Conservation (phyloP, 2,797 vertebrate genomes). For the Arctocebus calabarensis region DNA sequence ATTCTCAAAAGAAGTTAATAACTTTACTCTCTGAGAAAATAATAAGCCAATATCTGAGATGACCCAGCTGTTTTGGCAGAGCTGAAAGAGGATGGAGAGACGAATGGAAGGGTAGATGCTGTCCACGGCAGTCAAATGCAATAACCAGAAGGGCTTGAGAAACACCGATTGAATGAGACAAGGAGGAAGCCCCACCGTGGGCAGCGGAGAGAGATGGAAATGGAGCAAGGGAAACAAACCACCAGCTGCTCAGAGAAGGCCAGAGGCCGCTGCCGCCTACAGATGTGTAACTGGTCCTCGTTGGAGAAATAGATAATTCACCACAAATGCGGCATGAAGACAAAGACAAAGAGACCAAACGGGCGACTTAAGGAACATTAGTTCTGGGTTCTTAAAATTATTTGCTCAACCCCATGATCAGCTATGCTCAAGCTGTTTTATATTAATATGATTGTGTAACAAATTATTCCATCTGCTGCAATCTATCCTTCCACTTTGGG, state of each 20-base stretch:
- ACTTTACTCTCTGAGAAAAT: constrained; percentile 56
- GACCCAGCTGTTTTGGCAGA: background rate
- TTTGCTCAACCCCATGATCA: constrained; percentile 78
- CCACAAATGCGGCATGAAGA: background rate
- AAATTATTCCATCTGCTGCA: background rate
- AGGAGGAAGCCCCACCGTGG: background rate
- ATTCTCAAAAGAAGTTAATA: constrained; percentile 59
- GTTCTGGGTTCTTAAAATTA: constrained; percentile 80
- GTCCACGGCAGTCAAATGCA: background rate
- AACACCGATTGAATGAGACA: background rate
- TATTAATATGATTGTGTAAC: background rate
- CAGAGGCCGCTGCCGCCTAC: background rate
- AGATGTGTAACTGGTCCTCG: background rate
- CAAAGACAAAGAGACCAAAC: constrained; percentile 76
- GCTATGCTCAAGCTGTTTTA: constrained; percentile 47
- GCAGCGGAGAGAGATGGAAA: background rate
- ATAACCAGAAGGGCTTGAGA: background rate
- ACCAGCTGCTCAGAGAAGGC: background rate
- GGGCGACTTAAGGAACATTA: constrained; percentile 78
- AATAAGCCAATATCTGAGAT: background rate
- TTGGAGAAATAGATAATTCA: background rate
- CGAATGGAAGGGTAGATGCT: background rate
- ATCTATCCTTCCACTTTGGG: background rate
- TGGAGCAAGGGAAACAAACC: background rate
- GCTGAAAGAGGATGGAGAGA: background rate